phyloP scores from a whole-genome alignment of 1,140 invertebrate genomes.

The Pachypeltis micranthus region DNA sequence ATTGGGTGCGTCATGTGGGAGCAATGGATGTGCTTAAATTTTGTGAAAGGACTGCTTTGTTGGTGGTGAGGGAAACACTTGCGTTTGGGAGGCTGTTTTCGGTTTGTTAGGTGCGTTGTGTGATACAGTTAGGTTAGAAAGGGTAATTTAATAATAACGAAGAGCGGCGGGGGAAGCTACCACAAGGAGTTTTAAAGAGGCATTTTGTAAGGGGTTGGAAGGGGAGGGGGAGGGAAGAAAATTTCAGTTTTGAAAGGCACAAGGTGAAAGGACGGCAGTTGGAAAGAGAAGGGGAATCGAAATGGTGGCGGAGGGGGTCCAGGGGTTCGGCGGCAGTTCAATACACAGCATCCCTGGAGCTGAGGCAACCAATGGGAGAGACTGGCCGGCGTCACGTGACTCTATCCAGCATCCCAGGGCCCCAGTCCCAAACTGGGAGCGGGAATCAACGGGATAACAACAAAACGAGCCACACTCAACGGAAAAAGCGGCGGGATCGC shows the following conservation, averaged over 20 bases:
- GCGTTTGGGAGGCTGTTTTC: too few species aligned
- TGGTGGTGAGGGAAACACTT: too few species aligned
- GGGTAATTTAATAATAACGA: too few species aligned
- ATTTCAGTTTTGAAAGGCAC: too few species aligned
- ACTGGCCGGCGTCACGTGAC: background rate
- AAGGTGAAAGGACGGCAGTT: too few species aligned
- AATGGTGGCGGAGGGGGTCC: background rate
- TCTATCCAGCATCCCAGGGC: constrained; percentile 5
- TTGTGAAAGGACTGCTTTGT: too few species aligned
- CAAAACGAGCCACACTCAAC: background rate
- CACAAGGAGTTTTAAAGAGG: too few species aligned
- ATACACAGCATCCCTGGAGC: background rate
- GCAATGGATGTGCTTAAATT: too few species aligned
- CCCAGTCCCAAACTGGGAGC: background rate
- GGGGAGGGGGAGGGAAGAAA: background rate
- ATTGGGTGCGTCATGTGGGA: too few species aligned
- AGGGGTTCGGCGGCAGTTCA: constrained; percentile 17
- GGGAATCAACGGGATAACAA: background rate
- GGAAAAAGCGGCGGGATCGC: background rate
- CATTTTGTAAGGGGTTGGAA: background rate
- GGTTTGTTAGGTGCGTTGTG: too few species aligned
- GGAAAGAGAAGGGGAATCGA: constrained; percentile 2
- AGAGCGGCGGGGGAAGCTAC: too few species aligned
- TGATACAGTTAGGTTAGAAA: too few species aligned
- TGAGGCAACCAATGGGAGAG: background rate